A percentile compares a stretch with the other conserved stretches of the same genome.
Conservation (phyloP, 2,888 invertebrate species). For the Leucania comma region DNA sequence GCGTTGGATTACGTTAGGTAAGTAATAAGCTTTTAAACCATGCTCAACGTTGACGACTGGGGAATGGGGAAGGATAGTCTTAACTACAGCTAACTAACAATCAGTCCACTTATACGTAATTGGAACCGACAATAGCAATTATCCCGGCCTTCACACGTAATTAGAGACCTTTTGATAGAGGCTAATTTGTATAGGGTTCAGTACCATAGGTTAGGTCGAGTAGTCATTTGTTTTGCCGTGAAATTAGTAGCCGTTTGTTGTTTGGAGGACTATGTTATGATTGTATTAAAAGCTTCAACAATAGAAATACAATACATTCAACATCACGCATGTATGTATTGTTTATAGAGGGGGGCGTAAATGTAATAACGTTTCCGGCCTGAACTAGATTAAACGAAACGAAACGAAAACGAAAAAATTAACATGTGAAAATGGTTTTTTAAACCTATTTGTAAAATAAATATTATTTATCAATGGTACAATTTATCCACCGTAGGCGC, state of each 20-base stretch:
- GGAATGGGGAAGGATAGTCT: too few species aligned
- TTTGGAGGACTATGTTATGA: neutral
- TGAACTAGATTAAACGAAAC: too few species aligned
- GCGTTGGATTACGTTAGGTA: too few species aligned
- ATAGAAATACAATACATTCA: neutral
- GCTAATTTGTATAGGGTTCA: constrained; percentile 29
- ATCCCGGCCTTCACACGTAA: constrained; percentile 39
- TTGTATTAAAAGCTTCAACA: neutral
- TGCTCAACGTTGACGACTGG: too few species aligned
- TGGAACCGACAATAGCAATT: constrained; percentile 34
- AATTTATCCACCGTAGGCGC: too few species aligned
- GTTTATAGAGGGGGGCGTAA: too few species aligned
- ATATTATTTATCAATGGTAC: too few species aligned
- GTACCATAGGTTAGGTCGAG: constrained; percentile 14
- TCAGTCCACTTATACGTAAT: constrained; percentile 38
- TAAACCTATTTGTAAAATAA: too few species aligned
- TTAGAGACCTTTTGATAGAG: constrained; percentile 48
- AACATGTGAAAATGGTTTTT: too few species aligned
- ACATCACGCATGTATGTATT: neutral
- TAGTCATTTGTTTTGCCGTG: neutral
- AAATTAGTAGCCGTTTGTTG: neutral
- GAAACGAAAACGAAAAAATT: too few species aligned
- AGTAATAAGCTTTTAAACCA: too few species aligned
- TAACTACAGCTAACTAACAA: neutral
- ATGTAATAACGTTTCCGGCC: too few species aligned